Percentiles rank a stretch among this genome's conserved stretches.
These are phyloP conservation scores for Knipowitschia caucasica DNA, from an alignment of 2,797 vertebrate species.

Conservation along the genomic window DNA sequence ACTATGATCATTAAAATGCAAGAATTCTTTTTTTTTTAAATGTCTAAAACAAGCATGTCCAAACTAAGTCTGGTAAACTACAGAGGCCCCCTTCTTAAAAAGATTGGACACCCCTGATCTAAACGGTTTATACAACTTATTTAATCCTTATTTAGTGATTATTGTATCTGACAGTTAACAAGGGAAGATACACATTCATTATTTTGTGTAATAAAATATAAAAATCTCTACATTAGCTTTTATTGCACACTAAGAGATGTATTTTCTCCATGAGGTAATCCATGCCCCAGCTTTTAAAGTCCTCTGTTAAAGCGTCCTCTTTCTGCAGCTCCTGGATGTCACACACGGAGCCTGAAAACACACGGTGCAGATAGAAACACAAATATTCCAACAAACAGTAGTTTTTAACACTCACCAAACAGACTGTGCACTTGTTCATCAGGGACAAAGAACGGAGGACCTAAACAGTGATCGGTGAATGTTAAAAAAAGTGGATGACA, in stretches of 20 bases:
- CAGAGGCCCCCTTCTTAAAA: too few relatives aligned
- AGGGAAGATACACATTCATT: too few relatives aligned
- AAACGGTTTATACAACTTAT: too few relatives aligned
- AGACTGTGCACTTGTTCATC: slow-evolving; percentile 61
- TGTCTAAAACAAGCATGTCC: too few relatives aligned
- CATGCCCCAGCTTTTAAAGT: slow-evolving; percentile 38
- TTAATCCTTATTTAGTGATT: too few relatives aligned
- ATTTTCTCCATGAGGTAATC: slow-evolving; percentile 56
- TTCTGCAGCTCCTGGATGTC: slow-evolving; percentile 51
- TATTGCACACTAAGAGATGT: slow-evolving; percentile 57
- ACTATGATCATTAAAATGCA: too few relatives aligned
- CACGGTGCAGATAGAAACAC: not conserved
- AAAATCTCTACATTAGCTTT: too few relatives aligned
- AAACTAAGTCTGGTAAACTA: too few relatives aligned
- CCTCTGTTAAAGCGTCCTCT: slow-evolving; percentile 30
- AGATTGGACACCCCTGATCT: too few relatives aligned
- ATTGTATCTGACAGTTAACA: too few relatives aligned
- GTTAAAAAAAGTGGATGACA: slow-evolving; percentile 20
- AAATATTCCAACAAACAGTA: not conserved
- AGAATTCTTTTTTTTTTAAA: too few relatives aligned
- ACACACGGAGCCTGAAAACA: slow-evolving; percentile 53
- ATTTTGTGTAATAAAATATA: too few relatives aligned
- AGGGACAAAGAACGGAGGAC: slow-evolving; percentile 73
- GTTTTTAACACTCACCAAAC: slow-evolving; percentile 64
- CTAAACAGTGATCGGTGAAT: slow-evolving; percentile 34